Percentiles rank a stretch among this genome's conserved stretches.
Evolutionary conservation across 1,140 invertebrate species (phyloP).

Genomic region (Drosophila parvula): DNA sequence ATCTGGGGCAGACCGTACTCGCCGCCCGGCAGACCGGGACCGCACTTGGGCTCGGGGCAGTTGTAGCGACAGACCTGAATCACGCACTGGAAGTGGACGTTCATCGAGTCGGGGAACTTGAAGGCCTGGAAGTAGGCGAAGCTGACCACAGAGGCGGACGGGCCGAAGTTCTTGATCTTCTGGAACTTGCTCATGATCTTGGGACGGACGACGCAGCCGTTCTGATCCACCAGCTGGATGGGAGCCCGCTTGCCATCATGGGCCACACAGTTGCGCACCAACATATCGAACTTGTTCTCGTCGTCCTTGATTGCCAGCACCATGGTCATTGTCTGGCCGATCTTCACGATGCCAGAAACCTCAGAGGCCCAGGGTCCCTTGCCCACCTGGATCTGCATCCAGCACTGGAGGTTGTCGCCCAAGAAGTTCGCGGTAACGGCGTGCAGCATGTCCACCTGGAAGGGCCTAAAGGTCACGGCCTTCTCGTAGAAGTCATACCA

Average conservation of each 20-base stretch:
- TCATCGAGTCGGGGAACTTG: slow-evolving; percentile 98
- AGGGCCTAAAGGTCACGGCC: slow-evolving; percentile 95
- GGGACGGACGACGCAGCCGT: slow-evolving; percentile 95
- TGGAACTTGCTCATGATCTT: slow-evolving; percentile 98
- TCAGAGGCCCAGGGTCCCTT: slow-evolving; percentile 97
- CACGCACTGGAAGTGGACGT: slow-evolving; percentile 98
- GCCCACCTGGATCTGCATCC: slow-evolving; percentile 98
- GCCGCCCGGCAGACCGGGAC: slow-evolving; percentile 86
- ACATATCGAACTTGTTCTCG: slow-evolving; percentile 97
- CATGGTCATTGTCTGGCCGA: slow-evolving; percentile 98
- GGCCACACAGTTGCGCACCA: slow-evolving; percentile 96
- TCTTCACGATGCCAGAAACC: slow-evolving; percentile 97
- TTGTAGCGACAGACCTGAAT: slow-evolving; percentile 97
- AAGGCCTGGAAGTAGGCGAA: slow-evolving; percentile 98
- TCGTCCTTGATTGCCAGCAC: slow-evolving; percentile 97
- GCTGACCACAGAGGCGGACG: slow-evolving; percentile 95
- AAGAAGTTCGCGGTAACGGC: slow-evolving; percentile 97
- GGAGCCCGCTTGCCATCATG: slow-evolving; percentile 96
- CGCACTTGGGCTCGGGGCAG: slow-evolving; percentile 95
- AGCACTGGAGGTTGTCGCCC: slow-evolving; percentile 97
- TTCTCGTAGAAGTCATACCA: slow-evolving; percentile 99
- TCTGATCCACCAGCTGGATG: slow-evolving; percentile 96
- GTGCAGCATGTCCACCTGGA: slow-evolving; percentile 97
- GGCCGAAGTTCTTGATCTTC: slow-evolving; percentile 97
- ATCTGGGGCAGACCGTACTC: slow-evolving; percentile 89